Conservation (phyloP, 2,797 vertebrate genomes). For the Chrysocyon brachyurus region DNA sequence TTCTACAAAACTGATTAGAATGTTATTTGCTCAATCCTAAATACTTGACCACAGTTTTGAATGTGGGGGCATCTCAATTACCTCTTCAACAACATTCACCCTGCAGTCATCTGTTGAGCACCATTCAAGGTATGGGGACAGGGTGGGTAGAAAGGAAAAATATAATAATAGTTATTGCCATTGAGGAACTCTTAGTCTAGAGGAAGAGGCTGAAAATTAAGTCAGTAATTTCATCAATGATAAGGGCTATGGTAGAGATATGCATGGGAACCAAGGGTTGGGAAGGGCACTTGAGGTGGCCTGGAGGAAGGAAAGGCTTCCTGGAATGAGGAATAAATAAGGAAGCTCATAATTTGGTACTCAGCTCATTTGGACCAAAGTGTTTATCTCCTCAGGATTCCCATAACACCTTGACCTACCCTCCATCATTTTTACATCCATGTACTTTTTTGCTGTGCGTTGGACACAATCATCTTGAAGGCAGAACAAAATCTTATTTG, state of each 20-base stretch:
- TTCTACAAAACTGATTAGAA: background rate
- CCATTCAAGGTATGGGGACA: background rate
- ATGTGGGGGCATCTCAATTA: background rate
- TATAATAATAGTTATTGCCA: background rate
- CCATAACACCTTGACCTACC: background rate
- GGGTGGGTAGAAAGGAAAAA: background rate
- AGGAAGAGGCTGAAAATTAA: background rate
- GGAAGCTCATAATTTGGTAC: background rate
- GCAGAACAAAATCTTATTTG: background rate
- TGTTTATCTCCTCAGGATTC: background rate
- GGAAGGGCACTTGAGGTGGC: background rate
- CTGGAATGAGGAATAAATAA: background rate
- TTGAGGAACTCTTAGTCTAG: background rate
- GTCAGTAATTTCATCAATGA: background rate
- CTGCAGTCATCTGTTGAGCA: background rate
- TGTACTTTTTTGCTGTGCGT: background rate
- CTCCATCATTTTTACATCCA: background rate
- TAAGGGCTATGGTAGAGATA: background rate
- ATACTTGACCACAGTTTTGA: background rate
- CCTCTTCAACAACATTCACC: constrained; percentile 21
- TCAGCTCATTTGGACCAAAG: background rate
- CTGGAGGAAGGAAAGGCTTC: background rate
- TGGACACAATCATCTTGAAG: background rate
- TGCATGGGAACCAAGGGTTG: no score
- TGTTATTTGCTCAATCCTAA: background rate